These are phyloP conservation scores for Pristionchus mayeri DNA, from an alignment of 2,888 invertebrate species.

Conservation along the genomic window DNA sequence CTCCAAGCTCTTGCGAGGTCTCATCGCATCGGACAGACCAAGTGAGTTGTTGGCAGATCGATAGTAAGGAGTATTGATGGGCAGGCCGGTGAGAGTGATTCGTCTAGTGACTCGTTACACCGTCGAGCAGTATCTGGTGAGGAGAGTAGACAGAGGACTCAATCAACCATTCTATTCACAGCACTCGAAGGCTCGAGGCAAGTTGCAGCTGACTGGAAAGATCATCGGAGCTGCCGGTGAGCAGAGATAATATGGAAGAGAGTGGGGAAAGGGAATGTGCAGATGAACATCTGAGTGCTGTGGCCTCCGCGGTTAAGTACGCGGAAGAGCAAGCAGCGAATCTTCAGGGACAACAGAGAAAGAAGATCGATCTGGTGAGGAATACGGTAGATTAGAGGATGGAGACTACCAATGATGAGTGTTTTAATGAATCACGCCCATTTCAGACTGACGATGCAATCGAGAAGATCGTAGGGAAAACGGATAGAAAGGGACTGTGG, in stretches of 20 bases:
- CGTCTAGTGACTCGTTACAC: slow-evolving; percentile 45
- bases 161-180: not conserved
- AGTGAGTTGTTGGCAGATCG: slow-evolving; percentile 25
- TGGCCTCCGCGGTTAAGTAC: not conserved
- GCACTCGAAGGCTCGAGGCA: slow-evolving; percentile 25
- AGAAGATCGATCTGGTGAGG: not conserved
- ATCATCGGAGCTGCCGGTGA: slow-evolving; percentile 29
- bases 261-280: no score
- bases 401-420: no score
- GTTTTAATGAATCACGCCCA: no score
- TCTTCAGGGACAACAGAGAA: not conserved
- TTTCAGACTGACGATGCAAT: slow-evolving; percentile 8
- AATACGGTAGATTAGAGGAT: not conserved
- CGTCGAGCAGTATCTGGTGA: slow-evolving; percentile 38
- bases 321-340: not conserved
- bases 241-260: no score
- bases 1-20: slow-evolving; percentile 38
- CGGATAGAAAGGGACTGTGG: slow-evolving; percentile 25
- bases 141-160: not conserved
- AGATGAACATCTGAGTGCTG: not conserved
- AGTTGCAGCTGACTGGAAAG: slow-evolving; percentile 9
- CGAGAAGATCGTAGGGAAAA: slow-evolving; percentile 16
- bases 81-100: slow-evolving; percentile 40
- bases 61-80: no score
- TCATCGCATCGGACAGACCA: slow-evolving; percentile 47